phyloP scores from a whole-genome alignment of 1,140 invertebrate genomes.

The Cherax quadricarinatus region DNA sequence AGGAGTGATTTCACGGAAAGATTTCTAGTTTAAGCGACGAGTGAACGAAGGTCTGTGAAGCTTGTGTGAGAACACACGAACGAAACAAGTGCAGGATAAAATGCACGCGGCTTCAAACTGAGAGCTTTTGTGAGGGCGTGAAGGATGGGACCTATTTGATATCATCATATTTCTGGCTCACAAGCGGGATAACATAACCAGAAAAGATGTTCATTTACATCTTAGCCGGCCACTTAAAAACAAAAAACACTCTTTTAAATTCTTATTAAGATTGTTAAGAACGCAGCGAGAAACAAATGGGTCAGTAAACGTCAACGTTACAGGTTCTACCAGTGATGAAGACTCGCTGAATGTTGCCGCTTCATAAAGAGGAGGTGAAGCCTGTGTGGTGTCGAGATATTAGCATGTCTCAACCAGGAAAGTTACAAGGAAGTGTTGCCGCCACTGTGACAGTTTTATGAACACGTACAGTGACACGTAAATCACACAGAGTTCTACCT shows the following conservation, averaged over 20 bases:
- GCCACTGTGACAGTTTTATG: too few relatives aligned
- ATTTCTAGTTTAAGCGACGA: background rate
- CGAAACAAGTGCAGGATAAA: slow-evolving; percentile 68
- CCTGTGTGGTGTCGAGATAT: background rate
- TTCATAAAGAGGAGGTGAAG: slow-evolving; percentile 10
- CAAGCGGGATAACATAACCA: slow-evolving; percentile 28
- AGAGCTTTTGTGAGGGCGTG: slow-evolving; percentile 66
- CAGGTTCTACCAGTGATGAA: slow-evolving; percentile 3
- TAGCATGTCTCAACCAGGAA: slow-evolving; percentile 1
- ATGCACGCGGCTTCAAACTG: slow-evolving; percentile 68
- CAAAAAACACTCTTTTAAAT: slow-evolving; percentile 15
- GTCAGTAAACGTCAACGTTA: slow-evolving; percentile 25
- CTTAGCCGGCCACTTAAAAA: slow-evolving; percentile 12
- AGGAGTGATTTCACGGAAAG: background rate
- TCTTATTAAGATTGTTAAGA: slow-evolving; percentile 42
- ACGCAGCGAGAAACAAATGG: slow-evolving; percentile 44
- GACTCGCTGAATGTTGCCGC: background rate
- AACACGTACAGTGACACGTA: too few relatives aligned
- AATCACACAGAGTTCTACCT: too few relatives aligned
- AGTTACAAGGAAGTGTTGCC: background rate
- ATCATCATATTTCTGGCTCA: slow-evolving; percentile 67
- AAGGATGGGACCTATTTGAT: slow-evolving; percentile 57
- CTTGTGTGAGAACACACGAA: slow-evolving; percentile 22
- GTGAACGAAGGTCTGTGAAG: slow-evolving; percentile 50
- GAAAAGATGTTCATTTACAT: slow-evolving; percentile 38